Evolutionary conservation across 1,140 invertebrate species (phyloP).

Genomic region (Amphibalanus amphitrite): DNA sequence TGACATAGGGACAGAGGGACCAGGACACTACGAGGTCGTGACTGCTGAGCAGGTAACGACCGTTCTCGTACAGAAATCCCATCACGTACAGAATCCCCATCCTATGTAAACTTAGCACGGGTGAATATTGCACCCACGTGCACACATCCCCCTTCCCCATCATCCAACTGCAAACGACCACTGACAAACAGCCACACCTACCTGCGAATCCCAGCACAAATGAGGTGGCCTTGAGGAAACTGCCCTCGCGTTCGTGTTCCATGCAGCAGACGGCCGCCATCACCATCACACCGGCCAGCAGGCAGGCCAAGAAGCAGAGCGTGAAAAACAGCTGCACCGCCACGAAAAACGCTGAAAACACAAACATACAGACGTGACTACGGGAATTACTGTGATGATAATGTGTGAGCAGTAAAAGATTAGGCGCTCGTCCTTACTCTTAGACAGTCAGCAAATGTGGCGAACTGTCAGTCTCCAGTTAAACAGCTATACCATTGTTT

Average conservation of each 20-base stretch:
- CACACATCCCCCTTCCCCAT: too few species aligned
- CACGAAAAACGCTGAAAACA: conserved; percentile 66
- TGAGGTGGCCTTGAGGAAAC: conserved; percentile 48
- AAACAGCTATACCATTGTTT: neutral
- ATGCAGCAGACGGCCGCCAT: conserved; percentile 56
- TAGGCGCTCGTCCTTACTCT: too few species aligned
- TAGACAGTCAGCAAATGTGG: neutral
- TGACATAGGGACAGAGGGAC: too few species aligned
- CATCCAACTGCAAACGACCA: too few species aligned
- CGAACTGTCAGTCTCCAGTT: neutral
- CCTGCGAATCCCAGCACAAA: conserved; percentile 49
- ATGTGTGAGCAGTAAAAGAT: too few species aligned
- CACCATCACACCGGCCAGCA: conserved; percentile 51
- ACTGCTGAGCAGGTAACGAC: too few species aligned
- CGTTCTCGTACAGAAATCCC: too few species aligned
- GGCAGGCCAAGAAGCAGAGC: conserved; percentile 53
- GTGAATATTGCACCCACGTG: too few species aligned
- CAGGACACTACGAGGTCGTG: too few species aligned
- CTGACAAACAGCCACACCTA: conserved; percentile 19
- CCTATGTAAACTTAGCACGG: too few species aligned
- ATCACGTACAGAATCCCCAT: too few species aligned
- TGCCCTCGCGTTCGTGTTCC: conserved; percentile 51
- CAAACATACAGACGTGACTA: conserved; percentile 13
- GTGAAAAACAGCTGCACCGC: conserved; percentile 85
- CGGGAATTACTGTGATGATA: too few species aligned